These are phyloP conservation scores for Solen grandis DNA, from an alignment of 1,140 invertebrate species.

Conservation along the genomic window DNA sequence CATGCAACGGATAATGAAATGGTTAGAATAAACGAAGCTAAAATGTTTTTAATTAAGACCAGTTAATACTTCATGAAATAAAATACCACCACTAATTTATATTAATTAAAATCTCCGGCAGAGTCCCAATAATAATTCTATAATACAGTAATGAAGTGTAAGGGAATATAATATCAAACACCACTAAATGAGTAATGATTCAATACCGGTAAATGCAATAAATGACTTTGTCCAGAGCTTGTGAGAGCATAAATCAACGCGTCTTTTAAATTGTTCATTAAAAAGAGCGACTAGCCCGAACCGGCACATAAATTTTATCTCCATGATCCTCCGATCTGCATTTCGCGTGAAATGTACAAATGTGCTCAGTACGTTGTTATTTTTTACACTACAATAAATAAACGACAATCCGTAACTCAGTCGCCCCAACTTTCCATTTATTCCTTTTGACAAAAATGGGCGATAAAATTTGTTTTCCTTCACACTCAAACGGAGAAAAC, in stretches of 20 bases:
- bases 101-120: not conserved
- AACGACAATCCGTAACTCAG: slow-evolving; percentile 30
- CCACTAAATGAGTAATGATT: not conserved
- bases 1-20: too few relatives aligned
- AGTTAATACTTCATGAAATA: too few relatives aligned
- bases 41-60: too few relatives aligned
- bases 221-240: not conserved
- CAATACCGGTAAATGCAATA: not conserved
- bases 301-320: not conserved
- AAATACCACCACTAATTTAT: not conserved
- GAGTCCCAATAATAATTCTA: not conserved
- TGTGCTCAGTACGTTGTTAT: slow-evolving; percentile 30
- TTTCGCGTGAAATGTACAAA: slow-evolving; percentile 41
- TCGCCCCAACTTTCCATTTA: slow-evolving; percentile 34
- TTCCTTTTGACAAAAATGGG: slow-evolving; percentile 55
- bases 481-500: slow-evolving; percentile 42
- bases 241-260: not conserved
- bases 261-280: not conserved
- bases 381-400: slow-evolving; percentile 49
- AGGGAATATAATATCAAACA: not conserved
- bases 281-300: not conserved
- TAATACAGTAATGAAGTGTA: not conserved
- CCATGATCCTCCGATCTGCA: slow-evolving; percentile 14
- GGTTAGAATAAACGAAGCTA: too few relatives aligned
- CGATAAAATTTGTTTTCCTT: slow-evolving; percentile 58